Evolutionary conservation across 2,888 invertebrate species (phyloP), one percentile per base, ranked within the genome.

Genomic region (Lithodes maja): DNA sequence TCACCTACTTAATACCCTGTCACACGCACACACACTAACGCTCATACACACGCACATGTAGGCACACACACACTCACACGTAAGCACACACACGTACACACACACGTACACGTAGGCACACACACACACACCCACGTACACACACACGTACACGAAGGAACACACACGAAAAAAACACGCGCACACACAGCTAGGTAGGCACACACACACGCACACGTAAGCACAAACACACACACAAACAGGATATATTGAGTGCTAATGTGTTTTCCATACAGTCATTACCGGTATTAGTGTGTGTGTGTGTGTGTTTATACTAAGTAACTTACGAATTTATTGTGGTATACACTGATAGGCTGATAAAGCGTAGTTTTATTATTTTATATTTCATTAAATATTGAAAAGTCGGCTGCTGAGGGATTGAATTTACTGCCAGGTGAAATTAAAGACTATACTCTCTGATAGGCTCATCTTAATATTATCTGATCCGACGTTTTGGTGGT

Each of bases 81-180:
- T n/a, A 74, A 0, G n/a, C 74, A 74, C 74, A 74, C 74, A 74
- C 74, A 74, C 61, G 61, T 12, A 61, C 74, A 74, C 74, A 74
- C 74, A 74, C 74, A 74, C 61, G 61, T 12, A 61, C 61, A 61
- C 61, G 5, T 61, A 61, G 7, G 12, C 61, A 74, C 74, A 74
- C 74, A 74, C 74, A 74, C 74, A 74, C 74, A 74, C 74, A 74
- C 74, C 5, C 74, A 74, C 74, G n/a, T n/a, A 74, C 74, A 74
- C 74, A 74, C 74, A 74, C 74, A 74, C 74, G n/a, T n/a, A n/a
- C 74, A 74, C 74, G n/a, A 17, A 33, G 33, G 33, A 33, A 33
- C 33, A 33, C 33, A 33, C 33, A 33, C 33, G 33, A 33, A 33
- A 33, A 33, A 33, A 33, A 33, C 33, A 12, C 61, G 12, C 61